These are phyloP conservation scores for Andricus curvator DNA, from an alignment of 2,888 invertebrate species.

Conservation along the genomic window DNA sequence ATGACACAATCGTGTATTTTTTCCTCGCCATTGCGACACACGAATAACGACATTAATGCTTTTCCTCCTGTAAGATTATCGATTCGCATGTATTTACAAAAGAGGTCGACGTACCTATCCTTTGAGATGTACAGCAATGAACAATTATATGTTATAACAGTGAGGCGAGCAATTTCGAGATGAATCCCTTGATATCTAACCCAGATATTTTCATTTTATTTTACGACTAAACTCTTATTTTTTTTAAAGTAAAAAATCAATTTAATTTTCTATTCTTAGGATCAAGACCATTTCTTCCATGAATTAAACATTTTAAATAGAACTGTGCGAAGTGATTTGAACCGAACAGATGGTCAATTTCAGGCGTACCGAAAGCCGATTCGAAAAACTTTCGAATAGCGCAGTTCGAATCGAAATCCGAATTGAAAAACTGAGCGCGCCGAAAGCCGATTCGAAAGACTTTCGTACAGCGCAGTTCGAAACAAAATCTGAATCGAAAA, in stretches of 20 bases:
- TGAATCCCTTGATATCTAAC: conserved; percentile 21
- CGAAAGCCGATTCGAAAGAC: too few relatives aligned
- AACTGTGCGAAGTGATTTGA: too few relatives aligned
- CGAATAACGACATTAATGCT: neutral
- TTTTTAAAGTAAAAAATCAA: neutral
- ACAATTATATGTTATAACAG: conserved; percentile 27
- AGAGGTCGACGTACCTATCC: conserved; percentile 16
- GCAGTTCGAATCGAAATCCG: too few relatives aligned
- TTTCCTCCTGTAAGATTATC: conserved; percentile 20
- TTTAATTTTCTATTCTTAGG: neutral
- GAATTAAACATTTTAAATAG: neutral
- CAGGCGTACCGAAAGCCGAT: too few relatives aligned
- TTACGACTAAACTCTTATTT: neutral
- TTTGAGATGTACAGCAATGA: conserved; percentile 24
- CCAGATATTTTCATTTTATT: neutral
- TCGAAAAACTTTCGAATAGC: too few relatives aligned
- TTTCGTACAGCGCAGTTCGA: too few relatives aligned
- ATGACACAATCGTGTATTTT: conserved; percentile 43
- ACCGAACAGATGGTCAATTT: too few relatives aligned
- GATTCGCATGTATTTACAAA: conserved; percentile 30
- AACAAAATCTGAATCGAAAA: too few relatives aligned
- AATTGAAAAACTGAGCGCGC: too few relatives aligned
- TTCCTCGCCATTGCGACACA: conserved; percentile 26
- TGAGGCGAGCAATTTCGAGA: neutral
- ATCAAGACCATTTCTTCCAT: neutral